phyloP scores from a whole-genome alignment of 2,888 invertebrate genomes.

The Baronia brevicornis region DNA sequence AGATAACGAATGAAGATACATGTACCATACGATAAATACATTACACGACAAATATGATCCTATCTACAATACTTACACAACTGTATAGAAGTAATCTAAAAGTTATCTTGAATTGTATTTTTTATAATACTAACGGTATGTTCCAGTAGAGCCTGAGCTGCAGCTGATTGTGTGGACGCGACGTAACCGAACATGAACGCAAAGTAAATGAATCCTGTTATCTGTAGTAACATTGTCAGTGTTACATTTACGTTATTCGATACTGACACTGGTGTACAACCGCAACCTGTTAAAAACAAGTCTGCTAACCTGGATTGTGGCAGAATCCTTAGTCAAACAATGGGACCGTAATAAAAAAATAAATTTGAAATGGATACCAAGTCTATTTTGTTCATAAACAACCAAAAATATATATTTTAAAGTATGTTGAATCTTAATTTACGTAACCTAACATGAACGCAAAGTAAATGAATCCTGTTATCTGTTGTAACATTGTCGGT shows the following conservation, averaged over 20 bases:
- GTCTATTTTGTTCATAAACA: too few relatives aligned
- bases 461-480: slow-evolving; percentile 51
- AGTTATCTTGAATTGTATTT: slow-evolving; percentile 5
- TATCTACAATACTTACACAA: too few relatives aligned
- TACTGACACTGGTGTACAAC: slow-evolving; percentile 44
- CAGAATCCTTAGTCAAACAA: too few relatives aligned
- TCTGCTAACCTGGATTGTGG: too few relatives aligned
- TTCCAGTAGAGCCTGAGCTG: slow-evolving; percentile 48
- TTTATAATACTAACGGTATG: slow-evolving; percentile 42
- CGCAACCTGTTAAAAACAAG: slow-evolving; percentile 42
- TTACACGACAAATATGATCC: too few relatives aligned
- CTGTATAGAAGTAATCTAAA: slow-evolving; percentile 9
- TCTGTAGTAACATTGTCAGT: slow-evolving; percentile 41
- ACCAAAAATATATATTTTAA: too few relatives aligned
- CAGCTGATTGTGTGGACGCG: slow-evolving; percentile 47
- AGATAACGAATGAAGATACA: too few relatives aligned
- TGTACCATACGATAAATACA: too few relatives aligned
- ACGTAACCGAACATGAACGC: slow-evolving; percentile 67
- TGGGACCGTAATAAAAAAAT: too few relatives aligned
- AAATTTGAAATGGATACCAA: too few relatives aligned
- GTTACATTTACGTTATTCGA: slow-evolving; percentile 36
- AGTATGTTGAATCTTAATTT: too few relatives aligned
- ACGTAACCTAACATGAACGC: slow-evolving; percentile 69
- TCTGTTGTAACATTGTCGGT: slow-evolving; percentile 40
- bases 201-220: slow-evolving; percentile 51